These are phyloP conservation scores for Molossus alvarezi DNA, from an alignment of 2,797 vertebrate species.

Conservation along the genomic window DNA sequence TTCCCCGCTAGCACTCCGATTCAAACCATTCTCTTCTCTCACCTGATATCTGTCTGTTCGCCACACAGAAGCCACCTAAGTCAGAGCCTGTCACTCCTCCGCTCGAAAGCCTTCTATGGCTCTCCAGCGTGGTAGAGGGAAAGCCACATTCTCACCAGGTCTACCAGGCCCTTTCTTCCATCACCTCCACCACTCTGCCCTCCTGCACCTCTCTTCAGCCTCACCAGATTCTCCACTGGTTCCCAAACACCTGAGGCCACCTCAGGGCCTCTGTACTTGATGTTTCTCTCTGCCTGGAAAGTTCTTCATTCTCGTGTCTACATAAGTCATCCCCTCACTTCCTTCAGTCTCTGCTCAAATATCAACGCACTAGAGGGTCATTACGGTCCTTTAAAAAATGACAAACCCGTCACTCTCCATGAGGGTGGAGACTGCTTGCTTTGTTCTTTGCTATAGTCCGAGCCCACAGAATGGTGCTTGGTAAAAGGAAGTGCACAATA, in stretches of 20 bases:
- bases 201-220: background rate
- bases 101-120: background rate
- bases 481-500: background rate
- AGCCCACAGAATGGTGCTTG: background rate
- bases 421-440: background rate
- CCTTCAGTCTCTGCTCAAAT: constrained; percentile 10
- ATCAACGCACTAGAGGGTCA: background rate
- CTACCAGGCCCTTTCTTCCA: background rate
- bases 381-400: constrained; percentile 39
- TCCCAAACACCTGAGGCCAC: background rate
- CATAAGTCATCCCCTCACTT: background rate
- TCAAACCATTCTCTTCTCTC: background rate
- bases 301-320: background rate
- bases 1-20: background rate
- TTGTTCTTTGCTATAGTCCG: background rate
- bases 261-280: background rate
- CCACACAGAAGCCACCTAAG: background rate
- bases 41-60: background rate
- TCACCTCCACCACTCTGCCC: background rate
- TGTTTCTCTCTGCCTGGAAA: background rate
- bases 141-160: background rate
- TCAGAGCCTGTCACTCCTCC: background rate
- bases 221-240: background rate
- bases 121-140: background rate
- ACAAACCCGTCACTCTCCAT: background rate